Percentiles rank a stretch among this genome's conserved stretches.
Evolutionary conservation across 2,888 invertebrate genomes (phyloP).

Genomic region (Megamerina dolium): DNA sequence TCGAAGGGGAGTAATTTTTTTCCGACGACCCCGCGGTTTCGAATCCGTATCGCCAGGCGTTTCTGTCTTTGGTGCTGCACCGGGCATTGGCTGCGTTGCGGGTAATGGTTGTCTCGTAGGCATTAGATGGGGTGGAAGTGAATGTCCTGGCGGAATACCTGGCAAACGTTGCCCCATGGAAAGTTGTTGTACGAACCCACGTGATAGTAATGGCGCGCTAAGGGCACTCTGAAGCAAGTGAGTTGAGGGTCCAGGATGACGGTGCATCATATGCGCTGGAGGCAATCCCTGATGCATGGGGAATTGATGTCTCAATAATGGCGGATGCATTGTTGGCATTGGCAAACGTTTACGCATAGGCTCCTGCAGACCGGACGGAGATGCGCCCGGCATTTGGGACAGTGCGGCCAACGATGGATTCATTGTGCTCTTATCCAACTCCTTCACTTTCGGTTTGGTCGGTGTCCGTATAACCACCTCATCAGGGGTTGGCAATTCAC

Average conservation of each 20-base stretch:
- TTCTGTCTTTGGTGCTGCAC: constrained; percentile 3
- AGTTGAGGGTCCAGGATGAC: constrained; percentile 31
- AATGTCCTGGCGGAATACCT: constrained; percentile 19
- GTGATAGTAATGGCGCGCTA: constrained; percentile 39
- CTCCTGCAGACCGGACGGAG: constrained; percentile 46
- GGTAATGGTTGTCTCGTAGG: constrained; percentile 9
- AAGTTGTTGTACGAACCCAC: constrained; percentile 26
- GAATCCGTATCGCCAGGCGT: neutral
- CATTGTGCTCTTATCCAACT: neutral
- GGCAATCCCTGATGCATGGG: constrained; percentile 28
- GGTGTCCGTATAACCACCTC: constrained; percentile 33
- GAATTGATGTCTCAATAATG: constrained; percentile 41
- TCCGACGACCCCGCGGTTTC: constrained; percentile 42
- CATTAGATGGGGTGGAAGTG: constrained; percentile 19
- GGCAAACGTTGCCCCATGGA: constrained; percentile 25
- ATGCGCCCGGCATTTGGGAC: constrained; percentile 23
- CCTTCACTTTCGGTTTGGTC: constrained; percentile 23
- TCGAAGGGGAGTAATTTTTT: constrained; percentile 48
- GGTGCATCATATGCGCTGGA: constrained; percentile 35
- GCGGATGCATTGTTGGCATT: constrained; percentile 47
- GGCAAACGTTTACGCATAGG: constrained; percentile 44
- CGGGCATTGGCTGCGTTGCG: constrained; percentile 11
- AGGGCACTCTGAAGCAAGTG: constrained; percentile 43
- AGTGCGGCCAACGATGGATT: constrained; percentile 16
- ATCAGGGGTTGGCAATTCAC: constrained; percentile 51